Evolutionary conservation across 2,113 vertebrate genomes (phyloP), one percentile per base, ranked within the genome.

Genomic region (Lepisosteus oculatus): DNA sequence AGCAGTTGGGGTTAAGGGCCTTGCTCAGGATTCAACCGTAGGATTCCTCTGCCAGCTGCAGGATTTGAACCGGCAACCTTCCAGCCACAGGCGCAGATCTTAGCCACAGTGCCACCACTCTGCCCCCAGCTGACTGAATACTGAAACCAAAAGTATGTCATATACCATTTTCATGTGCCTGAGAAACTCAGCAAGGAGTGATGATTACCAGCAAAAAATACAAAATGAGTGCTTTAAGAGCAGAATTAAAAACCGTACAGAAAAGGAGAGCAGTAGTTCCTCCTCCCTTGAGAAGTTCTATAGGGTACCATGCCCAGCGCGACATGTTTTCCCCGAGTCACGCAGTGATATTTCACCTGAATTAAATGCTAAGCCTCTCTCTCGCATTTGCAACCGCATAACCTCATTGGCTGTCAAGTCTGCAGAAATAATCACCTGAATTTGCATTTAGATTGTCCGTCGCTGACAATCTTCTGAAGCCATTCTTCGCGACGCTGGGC

Each of bases 361-460:
- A 68, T 54, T 72, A 73, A 81, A 83, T 79, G 82, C 78, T 72
- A 69, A 69, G 29, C 29, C 29, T 29, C 29, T 29, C 29, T 29
- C 29, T 29, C 29, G 29, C 29, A 29, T 29, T 29, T 29, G 29
- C 29, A 29, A 29, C 29, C 29, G 29, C 29, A 29, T 78, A 83
- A 78, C 73, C 79, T 86, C 80, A 84, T 80, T 76, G 76, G 83
- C 75, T 80, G 81, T 78, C 76, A 77, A 79, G 42, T 63, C 66
- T 55, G 15, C 59, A 65, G 70, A 61, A 76, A 76, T 79, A 83
- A 72, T 79, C 75, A 73, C 77, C 75, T 78, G 54, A 79, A 88
- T 89, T 90, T 86, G 87, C 90, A 91, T 90, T 85, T 88, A 89
- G 83, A 89, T 88, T 82, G 79, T 87, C 85, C 41, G 43, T 78